Evolutionary conservation across 1,140 invertebrate species (phyloP), one percentile per base, ranked within the genome.

Genomic region (Cardiocondyla obscurior): DNA sequence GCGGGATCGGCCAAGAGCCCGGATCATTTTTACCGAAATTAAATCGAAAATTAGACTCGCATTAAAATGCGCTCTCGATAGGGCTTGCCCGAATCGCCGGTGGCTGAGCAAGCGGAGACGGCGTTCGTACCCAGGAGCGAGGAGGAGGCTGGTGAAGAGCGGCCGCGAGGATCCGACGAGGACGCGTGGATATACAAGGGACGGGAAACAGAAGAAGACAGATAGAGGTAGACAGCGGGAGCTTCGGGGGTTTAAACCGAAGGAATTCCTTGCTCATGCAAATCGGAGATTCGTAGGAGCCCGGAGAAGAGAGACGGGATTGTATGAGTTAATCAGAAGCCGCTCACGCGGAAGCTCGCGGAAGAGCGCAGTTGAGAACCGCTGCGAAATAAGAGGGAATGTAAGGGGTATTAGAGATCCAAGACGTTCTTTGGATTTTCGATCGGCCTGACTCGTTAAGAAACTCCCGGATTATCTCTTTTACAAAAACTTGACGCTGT

Each of bases 21-120:
- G 90, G 86, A 92, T 92, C 86, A 92, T 93, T 92, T 92, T 92
- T 93, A 92, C 90, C 91, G 92, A 92, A 93, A 92, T 93, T 93
- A 93, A 93, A 93, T 93, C 92, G 92, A 93, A 93, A 93, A 93
- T 93, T 93, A 93, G 88, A 92, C 85, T 91, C 86, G 85, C 90
- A 92, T 93, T 93, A 92, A 93, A 92, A 93, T 92, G 87, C 91
- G 90, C 86, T 89, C 84, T 85, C 90, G 90, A 92, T 91, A 90
- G 89, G 90, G 70, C 82, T 87, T 60, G 84, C 82, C 82, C 51
- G 86, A 85, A 89, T 91, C 89, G 90, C 90, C 87, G 85, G 58
- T 92, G 90, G 89, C 90, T 88, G 83, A 76, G 60, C 60, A 83
- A 86, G 84, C 44, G 60, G 67, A 69, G 83, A 72, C 83, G 49